Percentiles rank a stretch among this genome's conserved stretches.
Conservation (phyloP, 2,113 vertebrate genomes). For the Channa argus region DNA sequence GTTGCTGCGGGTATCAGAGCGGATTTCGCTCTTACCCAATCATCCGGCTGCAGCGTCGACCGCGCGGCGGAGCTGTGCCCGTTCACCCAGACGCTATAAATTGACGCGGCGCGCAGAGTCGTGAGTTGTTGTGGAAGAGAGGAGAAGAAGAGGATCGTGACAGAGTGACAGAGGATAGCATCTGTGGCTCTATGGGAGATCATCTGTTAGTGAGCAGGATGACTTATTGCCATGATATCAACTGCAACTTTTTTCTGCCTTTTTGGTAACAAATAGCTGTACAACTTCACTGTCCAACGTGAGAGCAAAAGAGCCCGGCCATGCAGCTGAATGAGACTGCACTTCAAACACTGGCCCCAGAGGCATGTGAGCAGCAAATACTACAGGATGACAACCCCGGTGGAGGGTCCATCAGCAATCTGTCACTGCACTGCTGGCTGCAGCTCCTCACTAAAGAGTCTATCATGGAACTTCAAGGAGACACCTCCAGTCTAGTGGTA, state of each 20-base stretch:
- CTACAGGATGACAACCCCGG: conserved; percentile 65
- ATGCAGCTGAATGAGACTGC: conserved; percentile 77
- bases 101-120: conserved; percentile 62
- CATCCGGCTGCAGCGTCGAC: conserved; percentile 22
- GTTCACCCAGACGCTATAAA: conserved; percentile 77
- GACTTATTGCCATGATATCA: conserved; percentile 6
- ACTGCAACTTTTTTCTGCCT: conserved; percentile 27
- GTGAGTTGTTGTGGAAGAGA: conserved; percentile 38
- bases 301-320: conserved; percentile 45
- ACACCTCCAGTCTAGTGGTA: conserved; percentile 76
- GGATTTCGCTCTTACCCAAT: conserved; percentile 43
- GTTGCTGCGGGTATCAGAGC: conserved; percentile 20
- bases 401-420: conserved; percentile 62
- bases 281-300: conserved; percentile 22
- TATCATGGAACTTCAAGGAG: conserved; percentile 78
- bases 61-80: conserved; percentile 57
- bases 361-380: conserved; percentile 68
- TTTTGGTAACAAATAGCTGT: not conserved
- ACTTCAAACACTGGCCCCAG: conserved; percentile 66
- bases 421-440: conserved; percentile 85
- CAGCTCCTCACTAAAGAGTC: conserved; percentile 81
- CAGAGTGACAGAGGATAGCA: conserved; percentile 4
- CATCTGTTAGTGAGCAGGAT: not conserved
- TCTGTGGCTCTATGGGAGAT: conserved; percentile 16
- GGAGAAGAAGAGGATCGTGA: conserved; percentile 20